These are phyloP conservation scores for Plodia interpunctella DNA, from an alignment of 1,140 invertebrate genomes.

Conservation along the genomic window DNA sequence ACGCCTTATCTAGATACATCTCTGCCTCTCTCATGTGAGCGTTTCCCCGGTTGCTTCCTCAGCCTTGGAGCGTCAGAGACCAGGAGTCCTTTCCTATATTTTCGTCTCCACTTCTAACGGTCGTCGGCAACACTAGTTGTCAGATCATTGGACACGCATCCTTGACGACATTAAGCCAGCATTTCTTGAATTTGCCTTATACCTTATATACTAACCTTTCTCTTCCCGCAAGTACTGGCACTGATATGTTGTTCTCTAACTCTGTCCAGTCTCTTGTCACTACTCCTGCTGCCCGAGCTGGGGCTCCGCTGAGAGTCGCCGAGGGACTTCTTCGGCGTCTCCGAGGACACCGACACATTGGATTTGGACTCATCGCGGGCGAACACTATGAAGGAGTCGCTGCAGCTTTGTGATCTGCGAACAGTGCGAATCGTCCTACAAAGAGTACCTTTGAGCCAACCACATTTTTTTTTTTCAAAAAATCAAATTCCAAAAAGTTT, in stretches of 20 bases:
- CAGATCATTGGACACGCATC: no score
- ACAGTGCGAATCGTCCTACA: not conserved
- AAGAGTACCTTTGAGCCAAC: not conserved
- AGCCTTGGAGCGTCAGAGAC: no score
- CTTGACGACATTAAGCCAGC: no score
- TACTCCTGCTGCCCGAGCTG: conserved; percentile 20
- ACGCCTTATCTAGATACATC: no score
- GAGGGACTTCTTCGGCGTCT: conserved; percentile 28
- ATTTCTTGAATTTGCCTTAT: no score
- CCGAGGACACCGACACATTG: not conserved
- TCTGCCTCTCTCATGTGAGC: no score
- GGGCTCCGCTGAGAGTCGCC: not conserved
- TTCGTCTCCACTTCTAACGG: no score
- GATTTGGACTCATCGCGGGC: conserved; percentile 25
- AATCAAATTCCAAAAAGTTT: no score
- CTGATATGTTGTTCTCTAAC: conserved; percentile 42
- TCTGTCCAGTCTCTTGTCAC: conserved; percentile 46
- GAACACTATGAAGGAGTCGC: conserved; percentile 79
- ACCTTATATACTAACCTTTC: conserved; percentile 62
- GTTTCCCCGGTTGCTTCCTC: no score
- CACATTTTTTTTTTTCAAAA: not conserved
- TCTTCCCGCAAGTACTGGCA: conserved; percentile 39
- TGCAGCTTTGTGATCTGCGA: conserved; percentile 63
- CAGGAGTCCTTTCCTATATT: no score
- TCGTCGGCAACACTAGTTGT: no score